Evolutionary conservation across 2,888 invertebrate genomes (phyloP).

Genomic region (Sclerodermus sp.): DNA sequence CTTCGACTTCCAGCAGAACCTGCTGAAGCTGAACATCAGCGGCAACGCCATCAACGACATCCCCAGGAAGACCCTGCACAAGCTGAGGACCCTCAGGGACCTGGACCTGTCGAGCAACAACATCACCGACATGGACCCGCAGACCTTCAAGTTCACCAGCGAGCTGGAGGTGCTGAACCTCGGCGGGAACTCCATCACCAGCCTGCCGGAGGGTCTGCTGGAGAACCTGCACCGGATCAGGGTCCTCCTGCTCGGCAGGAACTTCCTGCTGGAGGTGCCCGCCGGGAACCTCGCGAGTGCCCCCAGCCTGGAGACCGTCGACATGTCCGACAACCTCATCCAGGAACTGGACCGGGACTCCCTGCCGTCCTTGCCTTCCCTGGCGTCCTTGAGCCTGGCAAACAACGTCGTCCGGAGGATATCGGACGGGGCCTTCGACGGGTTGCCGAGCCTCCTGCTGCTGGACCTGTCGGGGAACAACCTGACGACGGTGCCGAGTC

Average conservation of each 20-base stretch:
- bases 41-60: conserved; percentile 72
- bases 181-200: conserved; percentile 74
- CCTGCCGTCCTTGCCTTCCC: conserved; percentile 71
- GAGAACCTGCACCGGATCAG: conserved; percentile 71
- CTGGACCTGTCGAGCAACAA: conserved; percentile 79
- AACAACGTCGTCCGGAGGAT: conserved; percentile 77
- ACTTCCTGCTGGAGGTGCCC: conserved; percentile 78
- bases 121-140: conserved; percentile 71
- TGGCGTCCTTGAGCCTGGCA: conserved; percentile 71
- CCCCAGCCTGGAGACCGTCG: conserved; percentile 70
- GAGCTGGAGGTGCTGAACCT: conserved; percentile 74
- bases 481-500: conserved; percentile 75
- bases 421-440: conserved; percentile 73
- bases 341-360: conserved; percentile 72
- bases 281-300: conserved; percentile 69
- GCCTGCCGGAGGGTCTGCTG: conserved; percentile 72
- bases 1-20: conserved; percentile 75
- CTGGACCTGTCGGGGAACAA: conserved; percentile 82
- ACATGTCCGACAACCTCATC: conserved; percentile 79
- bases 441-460: conserved; percentile 71
- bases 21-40: conserved; percentile 77
- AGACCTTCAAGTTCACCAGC: conserved; percentile 78
- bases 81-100: conserved; percentile 67
- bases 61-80: conserved; percentile 76
- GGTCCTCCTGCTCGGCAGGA: conserved; percentile 75